A percentile compares a stretch with the other conserved stretches of the same genome.
Conservation (phyloP, 2,113 vertebrate species). For the Dasyprocta punctata region DNA sequence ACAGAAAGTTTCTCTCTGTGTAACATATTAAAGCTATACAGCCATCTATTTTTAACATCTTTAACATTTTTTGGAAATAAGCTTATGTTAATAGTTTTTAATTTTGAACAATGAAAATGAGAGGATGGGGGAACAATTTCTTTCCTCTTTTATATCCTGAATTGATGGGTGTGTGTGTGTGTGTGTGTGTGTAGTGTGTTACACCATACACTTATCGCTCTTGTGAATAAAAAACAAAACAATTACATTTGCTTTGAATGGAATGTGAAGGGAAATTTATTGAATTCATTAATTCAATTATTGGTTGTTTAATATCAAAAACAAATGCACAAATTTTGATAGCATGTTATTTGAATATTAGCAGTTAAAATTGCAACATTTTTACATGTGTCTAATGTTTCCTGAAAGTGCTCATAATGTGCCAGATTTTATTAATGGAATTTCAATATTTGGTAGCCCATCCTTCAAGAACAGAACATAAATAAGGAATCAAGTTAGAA, state of each 20-base stretch:
- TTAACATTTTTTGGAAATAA: not conserved
- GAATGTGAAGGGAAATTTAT: not conserved
- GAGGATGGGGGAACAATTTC: not conserved
- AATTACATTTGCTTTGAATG: not conserved
- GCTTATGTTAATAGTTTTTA: not conserved
- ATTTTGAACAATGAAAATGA: not conserved
- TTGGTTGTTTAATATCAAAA: not conserved
- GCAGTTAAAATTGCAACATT: not conserved
- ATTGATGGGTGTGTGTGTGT: not conserved
- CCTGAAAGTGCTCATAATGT: not conserved
- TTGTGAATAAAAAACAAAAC: not conserved
- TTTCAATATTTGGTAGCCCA: not conserved
- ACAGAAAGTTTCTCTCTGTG: not conserved
- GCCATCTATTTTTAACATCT: not conserved
- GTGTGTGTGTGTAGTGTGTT: not conserved
- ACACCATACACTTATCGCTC: not conserved
- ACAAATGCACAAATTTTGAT: not conserved
- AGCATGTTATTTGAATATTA: not conserved
- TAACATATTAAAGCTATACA: not conserved
- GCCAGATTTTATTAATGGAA: not conserved
- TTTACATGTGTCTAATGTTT: not conserved
- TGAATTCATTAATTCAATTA: not conserved
- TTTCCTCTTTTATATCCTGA: not conserved
- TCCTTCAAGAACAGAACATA: not conserved
- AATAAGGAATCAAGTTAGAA: not conserved